Percentiles rank a stretch among this genome's conserved stretches.
Conservation (phyloP, 2,113 vertebrate species). For the Xiphophorus hellerii region DNA sequence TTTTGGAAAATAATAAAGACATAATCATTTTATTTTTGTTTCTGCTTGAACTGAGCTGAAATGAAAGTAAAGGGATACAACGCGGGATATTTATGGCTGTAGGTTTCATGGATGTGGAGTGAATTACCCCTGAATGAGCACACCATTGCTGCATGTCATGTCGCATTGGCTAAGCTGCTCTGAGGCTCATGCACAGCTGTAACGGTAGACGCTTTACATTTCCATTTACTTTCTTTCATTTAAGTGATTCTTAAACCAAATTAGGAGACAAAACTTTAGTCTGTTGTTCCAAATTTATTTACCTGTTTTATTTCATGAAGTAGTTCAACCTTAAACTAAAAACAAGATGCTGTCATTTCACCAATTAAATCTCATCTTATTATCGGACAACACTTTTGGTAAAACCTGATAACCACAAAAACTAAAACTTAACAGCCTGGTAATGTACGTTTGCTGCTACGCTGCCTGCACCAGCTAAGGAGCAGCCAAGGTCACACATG, state of each 20-base stretch:
- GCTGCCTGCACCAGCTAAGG: constrained; percentile 45
- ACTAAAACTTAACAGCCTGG: neutral
- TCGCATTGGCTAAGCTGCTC: constrained; percentile 50
- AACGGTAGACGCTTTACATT: neutral
- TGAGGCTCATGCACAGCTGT: constrained; percentile 3
- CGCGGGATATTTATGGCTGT: constrained; percentile 6
- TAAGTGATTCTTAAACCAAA: neutral
- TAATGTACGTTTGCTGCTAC: constrained; percentile 32
- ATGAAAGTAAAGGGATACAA: constrained; percentile 12
- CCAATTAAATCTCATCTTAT: neutral
- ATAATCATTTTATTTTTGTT: constrained; percentile 20
- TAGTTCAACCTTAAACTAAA: neutral
- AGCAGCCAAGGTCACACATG: constrained; percentile 69
- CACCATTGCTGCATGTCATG: constrained; percentile 35
- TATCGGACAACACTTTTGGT: neutral
- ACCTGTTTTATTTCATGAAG: neutral
- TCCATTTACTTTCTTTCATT: neutral
- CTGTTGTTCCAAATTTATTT: neutral
- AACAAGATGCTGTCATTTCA: neutral
- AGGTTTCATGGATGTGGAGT: constrained; percentile 23
- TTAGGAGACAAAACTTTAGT: neutral
- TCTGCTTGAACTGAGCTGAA: neutral
- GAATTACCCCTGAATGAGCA: constrained; percentile 40
- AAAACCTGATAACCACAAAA: neutral
- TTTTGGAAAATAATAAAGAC: constrained; percentile 59